phyloP scores from a whole-genome alignment of 2,113 vertebrate species.

The Petrocephalus microphthalmus region DNA sequence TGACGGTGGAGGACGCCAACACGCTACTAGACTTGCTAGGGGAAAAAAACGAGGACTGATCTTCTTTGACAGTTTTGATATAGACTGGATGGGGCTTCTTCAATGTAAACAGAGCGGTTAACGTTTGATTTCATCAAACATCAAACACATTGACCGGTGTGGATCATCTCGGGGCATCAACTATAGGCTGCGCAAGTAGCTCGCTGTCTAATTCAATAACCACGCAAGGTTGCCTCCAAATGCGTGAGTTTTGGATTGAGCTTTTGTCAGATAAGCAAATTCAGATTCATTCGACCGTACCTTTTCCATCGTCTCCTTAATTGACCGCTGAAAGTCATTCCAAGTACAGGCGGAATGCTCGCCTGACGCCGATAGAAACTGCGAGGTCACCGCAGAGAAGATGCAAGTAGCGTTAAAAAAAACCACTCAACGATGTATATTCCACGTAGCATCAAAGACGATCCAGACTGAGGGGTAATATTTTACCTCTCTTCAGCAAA shows the following conservation, averaged over 20 bases:
- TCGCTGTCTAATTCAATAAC: constrained; percentile 4
- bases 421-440: constrained; percentile 49
- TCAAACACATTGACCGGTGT: background rate
- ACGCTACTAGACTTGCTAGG: background rate
- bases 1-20: background rate
- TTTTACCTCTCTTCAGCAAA: background rate
- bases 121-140: constrained; percentile 8
- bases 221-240: constrained; percentile 6
- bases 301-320: background rate
- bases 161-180: background rate
- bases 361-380: constrained; percentile 42
- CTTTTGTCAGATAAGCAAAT: constrained; percentile 23
- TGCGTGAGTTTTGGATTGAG: constrained; percentile 3
- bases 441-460: constrained; percentile 57
- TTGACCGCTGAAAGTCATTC: constrained; percentile 6
- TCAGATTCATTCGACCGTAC: constrained; percentile 2
- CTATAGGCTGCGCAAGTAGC: background rate
- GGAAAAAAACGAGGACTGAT: background rate
- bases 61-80: constrained; percentile 10
- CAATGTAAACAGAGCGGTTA: background rate
- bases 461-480: constrained; percentile 33
- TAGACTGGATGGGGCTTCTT: background rate
- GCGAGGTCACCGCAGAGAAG: constrained; percentile 45
- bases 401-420: constrained; percentile 59
- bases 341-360: constrained; percentile 28